Evolutionary conservation across 37 sponge, comb jelly and placozoan species (phyloP).

Genomic region (Theonella swinhoei): DNA sequence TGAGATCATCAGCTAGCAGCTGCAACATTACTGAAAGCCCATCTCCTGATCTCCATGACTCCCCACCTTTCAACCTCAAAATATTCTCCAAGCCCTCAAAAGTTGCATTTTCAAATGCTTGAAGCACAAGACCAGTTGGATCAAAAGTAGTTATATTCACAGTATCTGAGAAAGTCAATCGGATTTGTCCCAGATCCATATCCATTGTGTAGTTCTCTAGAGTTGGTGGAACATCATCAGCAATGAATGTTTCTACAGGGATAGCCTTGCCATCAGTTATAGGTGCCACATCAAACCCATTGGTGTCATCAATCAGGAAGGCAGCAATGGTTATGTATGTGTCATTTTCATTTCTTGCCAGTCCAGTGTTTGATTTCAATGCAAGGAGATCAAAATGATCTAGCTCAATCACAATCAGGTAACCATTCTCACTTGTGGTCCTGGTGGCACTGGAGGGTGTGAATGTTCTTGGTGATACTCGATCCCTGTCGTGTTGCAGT

Average conservation of each 20-base stretch:
- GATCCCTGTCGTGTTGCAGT: conserved; percentile 60
- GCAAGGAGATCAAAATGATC: conserved; percentile 81
- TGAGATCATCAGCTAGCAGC: conserved; percentile 67
- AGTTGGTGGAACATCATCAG: conserved; percentile 73
- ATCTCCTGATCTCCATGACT: conserved; percentile 41
- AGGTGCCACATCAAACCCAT: conserved; percentile 80
- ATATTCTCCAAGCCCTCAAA: conserved; percentile 15
- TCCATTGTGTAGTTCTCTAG: conserved; percentile 78
- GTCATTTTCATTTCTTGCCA: conserved; percentile 65
- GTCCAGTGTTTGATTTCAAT: conserved; percentile 77
- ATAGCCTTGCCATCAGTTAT: conserved; percentile 86
- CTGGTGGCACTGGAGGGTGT: conserved; percentile 53
- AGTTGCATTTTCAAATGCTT: conserved; percentile 32
- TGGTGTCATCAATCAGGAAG: conserved; percentile 82
- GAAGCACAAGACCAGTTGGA: conserved; percentile 53
- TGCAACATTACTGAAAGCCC: conserved; percentile 53
- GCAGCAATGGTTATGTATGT: conserved; percentile 84
- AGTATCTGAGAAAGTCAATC: conserved; percentile 84
- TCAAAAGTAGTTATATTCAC: conserved; percentile 82
- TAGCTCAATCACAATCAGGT: conserved; percentile 69
- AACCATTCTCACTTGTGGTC: conserved; percentile 83
- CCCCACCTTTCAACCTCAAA: conserved; percentile 60
- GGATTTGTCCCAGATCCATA: conserved; percentile 63
- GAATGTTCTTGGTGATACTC: conserved; percentile 59
- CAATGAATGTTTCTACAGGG: conserved; percentile 49